Conservation (phyloP, 2,888 invertebrate species). For the Chesias legatella region DNA sequence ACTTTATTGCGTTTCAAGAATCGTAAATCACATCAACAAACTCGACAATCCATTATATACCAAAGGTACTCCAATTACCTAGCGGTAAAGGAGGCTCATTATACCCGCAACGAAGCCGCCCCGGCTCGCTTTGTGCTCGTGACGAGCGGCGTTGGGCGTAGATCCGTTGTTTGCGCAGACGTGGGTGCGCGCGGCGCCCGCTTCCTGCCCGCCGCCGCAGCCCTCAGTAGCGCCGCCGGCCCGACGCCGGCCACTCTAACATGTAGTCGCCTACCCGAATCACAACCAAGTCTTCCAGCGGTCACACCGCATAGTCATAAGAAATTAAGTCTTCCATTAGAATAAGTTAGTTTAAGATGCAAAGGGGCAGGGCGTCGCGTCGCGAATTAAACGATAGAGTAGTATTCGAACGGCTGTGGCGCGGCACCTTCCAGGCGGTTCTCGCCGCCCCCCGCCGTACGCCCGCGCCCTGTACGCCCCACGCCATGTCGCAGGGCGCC, state of each 20-base stretch:
- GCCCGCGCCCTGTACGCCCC: slow-evolving; percentile 36
- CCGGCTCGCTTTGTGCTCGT: slow-evolving; percentile 44
- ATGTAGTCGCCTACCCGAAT: slow-evolving; percentile 54
- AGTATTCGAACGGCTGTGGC: slow-evolving; percentile 87
- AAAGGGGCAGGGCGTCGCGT: slow-evolving; percentile 70
- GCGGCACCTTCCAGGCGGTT: slow-evolving; percentile 82
- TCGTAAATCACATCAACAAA: not conserved
- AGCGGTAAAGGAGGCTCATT: slow-evolving; percentile 7
- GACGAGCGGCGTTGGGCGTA: slow-evolving; percentile 41
- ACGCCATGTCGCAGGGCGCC: slow-evolving; percentile 37
- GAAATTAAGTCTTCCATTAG: slow-evolving; percentile 80
- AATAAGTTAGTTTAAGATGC: slow-evolving; percentile 67
- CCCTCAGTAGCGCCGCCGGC: slow-evolving; percentile 73
- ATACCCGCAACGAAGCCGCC: slow-evolving; percentile 20
- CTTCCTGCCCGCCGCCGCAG: slow-evolving; percentile 43
- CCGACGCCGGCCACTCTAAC: slow-evolving; percentile 68
- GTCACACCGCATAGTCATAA: slow-evolving; percentile 55
- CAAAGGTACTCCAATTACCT: slow-evolving; percentile 15
- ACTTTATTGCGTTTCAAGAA: too few species aligned
- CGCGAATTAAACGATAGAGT: slow-evolving; percentile 80
- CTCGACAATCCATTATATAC: not conserved
- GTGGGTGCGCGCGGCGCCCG: slow-evolving; percentile 60
- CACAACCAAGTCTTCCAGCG: slow-evolving; percentile 65
- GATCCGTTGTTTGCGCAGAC: slow-evolving; percentile 73
- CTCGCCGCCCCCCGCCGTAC: slow-evolving; percentile 55